These are phyloP conservation scores for Manis crassicaudata DNA, from an alignment of 2,797 vertebrate species.

Conservation along the genomic window DNA sequence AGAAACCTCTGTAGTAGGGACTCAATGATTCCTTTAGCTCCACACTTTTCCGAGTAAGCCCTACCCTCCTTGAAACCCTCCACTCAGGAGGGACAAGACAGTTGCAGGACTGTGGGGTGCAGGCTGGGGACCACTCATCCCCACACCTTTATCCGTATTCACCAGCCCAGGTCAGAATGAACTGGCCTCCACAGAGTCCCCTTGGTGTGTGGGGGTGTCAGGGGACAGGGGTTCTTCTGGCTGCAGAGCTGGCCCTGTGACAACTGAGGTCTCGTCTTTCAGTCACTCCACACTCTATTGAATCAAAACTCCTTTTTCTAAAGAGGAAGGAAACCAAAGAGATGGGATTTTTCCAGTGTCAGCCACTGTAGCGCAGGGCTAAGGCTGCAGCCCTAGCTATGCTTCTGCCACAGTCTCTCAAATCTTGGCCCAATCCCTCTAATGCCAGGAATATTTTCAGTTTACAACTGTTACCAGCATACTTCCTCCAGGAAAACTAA, in stretches of 20 bases:
- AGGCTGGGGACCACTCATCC: not conserved
- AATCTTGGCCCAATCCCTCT: not conserved
- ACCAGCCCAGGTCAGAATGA: not conserved
- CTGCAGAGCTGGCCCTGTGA: not conserved
- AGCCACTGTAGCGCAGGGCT: not conserved
- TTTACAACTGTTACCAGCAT: not conserved
- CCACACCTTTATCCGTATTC: not conserved
- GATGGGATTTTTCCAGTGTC: not conserved
- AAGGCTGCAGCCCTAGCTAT: not conserved
- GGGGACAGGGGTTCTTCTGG: not conserved
- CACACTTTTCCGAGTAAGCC: not conserved
- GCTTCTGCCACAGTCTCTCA: not conserved
- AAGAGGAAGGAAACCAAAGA: slow-evolving; percentile 34
- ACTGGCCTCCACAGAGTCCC: not conserved
- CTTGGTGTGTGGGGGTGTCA: not conserved
- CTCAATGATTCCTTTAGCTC: not conserved
- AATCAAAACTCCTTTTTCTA: not conserved
- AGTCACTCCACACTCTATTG: not conserved
- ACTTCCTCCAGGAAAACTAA: not conserved
- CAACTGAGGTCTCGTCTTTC: not conserved
- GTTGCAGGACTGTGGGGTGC: not conserved
- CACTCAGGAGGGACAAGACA: not conserved
- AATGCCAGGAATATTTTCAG: not conserved
- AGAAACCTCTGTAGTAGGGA: not conserved
- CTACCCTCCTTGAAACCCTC: not conserved